Evolutionary conservation across 2,797 vertebrate genomes (phyloP).

Genomic region (Pristis pectinata): DNA sequence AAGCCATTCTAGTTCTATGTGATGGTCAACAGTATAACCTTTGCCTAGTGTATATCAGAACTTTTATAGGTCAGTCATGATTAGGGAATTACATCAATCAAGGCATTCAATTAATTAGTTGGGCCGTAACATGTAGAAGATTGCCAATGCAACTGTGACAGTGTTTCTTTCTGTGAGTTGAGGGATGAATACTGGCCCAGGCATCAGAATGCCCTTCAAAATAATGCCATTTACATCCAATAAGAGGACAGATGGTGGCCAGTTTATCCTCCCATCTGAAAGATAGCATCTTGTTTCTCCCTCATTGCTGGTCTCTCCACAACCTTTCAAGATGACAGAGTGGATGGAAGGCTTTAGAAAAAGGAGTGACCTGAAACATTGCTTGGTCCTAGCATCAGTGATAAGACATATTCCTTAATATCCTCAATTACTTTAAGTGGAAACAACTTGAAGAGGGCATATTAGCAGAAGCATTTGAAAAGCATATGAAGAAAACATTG

Average conservation of each 20-base stretch:
- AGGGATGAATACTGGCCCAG: background rate
- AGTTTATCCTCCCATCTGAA: background rate
- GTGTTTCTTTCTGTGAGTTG: too few relatives aligned
- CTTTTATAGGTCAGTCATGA: too few relatives aligned
- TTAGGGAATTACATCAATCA: too few relatives aligned
- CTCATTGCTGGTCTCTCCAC: background rate
- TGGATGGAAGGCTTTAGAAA: too few relatives aligned
- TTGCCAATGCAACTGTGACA: too few relatives aligned
- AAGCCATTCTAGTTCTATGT: too few relatives aligned
- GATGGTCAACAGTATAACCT: too few relatives aligned
- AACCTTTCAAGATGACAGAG: background rate
- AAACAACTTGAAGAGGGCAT: background rate
- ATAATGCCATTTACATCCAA: background rate
- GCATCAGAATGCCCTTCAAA: background rate
- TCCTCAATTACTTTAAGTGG: background rate
- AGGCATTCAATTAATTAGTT: too few relatives aligned
- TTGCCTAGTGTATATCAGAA: too few relatives aligned
- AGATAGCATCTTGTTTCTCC: background rate
- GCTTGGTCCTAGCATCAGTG: background rate
- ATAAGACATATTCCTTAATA: background rate
- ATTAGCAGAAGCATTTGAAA: background rate
- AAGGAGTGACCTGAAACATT: background rate
- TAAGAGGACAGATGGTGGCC: background rate
- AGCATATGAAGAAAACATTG: background rate
- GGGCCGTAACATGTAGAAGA: too few relatives aligned